Base-by-base conservation (phyloP, 2,888 invertebrate species). In the Polydrusus cervinus region DNA sequence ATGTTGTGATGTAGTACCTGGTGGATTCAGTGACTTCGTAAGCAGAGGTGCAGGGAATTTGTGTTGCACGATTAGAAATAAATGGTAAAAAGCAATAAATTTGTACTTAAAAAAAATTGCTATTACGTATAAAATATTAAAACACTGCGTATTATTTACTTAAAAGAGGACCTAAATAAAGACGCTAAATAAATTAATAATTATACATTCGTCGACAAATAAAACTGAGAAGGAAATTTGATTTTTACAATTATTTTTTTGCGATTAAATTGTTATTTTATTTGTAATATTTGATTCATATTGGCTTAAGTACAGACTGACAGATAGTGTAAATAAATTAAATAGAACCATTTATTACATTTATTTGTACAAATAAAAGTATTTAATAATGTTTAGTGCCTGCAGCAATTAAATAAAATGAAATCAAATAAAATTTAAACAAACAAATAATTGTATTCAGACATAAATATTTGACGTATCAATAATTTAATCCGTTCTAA, bases 401-500 rank as follows among this genome's bases (percentile, higher is more conserved):
- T 30, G 1, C 1, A 53, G 53, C 53, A 30, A 20, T 34, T 34
- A 34, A 34, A 34, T 34, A 34, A 34, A 34, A n/a, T 30, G 11
- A 64, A 64, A 49, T 25, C 25, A 64, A 64, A 49, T 60, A 45
- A 47, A 45, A 72, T 34, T 25, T 47, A 60, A 66, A 72, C 57
- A 66, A 72, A 71, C 47, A 71, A 57, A 66, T 47, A 49, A 25
- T 38, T 57, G 16, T 53, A 45, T 55, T 38, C 45, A 43, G 30
- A 64, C 49, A 34, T 30, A 55, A 1, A 34, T 30, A 53, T 53
- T 53, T 53, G 14, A 34, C 11, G 16, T 72, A 72, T 72, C 72
- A 64, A 66, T 66, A 72, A 72, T 71, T n/a, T 66, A 60, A 72
- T 71, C 66, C 30, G 66, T 57, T 43, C 47, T 65, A 51, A 72